These are phyloP conservation scores for Azorinus chamasolen DNA, from an alignment of 2,888 invertebrate species.

Conservation along the genomic window DNA sequence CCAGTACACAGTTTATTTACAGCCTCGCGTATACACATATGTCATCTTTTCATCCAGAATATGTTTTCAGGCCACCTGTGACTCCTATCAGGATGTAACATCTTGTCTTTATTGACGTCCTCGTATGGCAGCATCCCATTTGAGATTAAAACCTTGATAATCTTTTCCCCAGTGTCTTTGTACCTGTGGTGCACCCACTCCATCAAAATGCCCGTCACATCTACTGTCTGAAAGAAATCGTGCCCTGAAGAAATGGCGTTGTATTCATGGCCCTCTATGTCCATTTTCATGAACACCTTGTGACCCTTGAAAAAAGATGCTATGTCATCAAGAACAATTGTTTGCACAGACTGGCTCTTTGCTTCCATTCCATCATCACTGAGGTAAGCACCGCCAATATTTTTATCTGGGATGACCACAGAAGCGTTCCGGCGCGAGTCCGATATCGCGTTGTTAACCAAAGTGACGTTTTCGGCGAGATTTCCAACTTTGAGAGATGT, in stretches of 20 bases:
- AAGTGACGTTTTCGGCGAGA: conserved; percentile 56
- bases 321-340: conserved; percentile 73
- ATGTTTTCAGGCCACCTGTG: conserved; percentile 78
- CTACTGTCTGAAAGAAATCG: conserved; percentile 68
- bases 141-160: conserved; percentile 62
- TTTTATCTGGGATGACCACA: conserved; percentile 59
- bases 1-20: too few relatives aligned
- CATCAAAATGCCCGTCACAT: conserved; percentile 75
- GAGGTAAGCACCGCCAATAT: conserved; percentile 73
- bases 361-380: conserved; percentile 16
- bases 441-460: conserved; percentile 72
- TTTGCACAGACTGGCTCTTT: conserved; percentile 42
- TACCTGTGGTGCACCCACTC: conserved; percentile 76
- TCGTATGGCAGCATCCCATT: conserved; percentile 73
- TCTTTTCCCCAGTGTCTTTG: conserved; percentile 54
- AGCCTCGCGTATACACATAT: too few relatives aligned
- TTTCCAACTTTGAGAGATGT: conserved; percentile 54
- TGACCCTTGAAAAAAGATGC: conserved; percentile 46
- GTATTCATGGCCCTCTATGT: conserved; percentile 77
- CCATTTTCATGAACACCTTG: conserved; percentile 77
- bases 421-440: conserved; percentile 58
- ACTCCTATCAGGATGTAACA: conserved; percentile 57
- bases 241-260: conserved; percentile 65
- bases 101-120: conserved; percentile 21
- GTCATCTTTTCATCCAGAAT: conserved; percentile 74